phyloP scores from a whole-genome alignment of 2,888 invertebrate genomes.

The Gryllus longicercus region DNA sequence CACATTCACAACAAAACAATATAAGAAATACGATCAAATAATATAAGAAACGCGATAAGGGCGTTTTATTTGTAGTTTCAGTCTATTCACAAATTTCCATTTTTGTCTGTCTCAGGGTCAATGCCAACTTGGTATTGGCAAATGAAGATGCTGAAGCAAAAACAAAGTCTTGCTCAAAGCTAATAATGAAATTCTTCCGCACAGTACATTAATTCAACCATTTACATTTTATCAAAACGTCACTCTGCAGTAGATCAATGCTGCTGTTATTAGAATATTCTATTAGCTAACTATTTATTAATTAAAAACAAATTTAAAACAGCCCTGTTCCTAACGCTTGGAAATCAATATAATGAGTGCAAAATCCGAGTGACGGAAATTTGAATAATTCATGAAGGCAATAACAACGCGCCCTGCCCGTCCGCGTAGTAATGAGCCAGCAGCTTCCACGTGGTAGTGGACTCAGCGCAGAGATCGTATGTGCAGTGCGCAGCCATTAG shows the following conservation, averaged over 20 bases:
- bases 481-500: not conserved
- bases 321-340: not conserved
- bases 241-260: not conserved
- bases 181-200: too few relatives aligned
- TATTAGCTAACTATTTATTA: slow-evolving; percentile 9
- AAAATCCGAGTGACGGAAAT: not conserved
- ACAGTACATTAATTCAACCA: not conserved
- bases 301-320: not conserved
- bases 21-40: too few relatives aligned
- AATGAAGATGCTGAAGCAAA: too few relatives aligned
- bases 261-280: not conserved
- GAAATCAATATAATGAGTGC: not conserved
- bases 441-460: too few relatives aligned
- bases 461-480: not conserved
- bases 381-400: not conserved
- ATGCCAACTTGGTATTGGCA: too few relatives aligned
- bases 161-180: too few relatives aligned
- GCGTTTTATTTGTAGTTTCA: too few relatives aligned
- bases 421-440: not conserved
- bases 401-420: not conserved
- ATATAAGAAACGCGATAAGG: too few relatives aligned
- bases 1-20: too few relatives aligned
- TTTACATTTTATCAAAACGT: slow-evolving; percentile 4
- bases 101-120: too few relatives aligned
- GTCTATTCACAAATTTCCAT: too few relatives aligned